Conservation (phyloP, 2,888 invertebrate species). For the Cephus rjabovi region DNA sequence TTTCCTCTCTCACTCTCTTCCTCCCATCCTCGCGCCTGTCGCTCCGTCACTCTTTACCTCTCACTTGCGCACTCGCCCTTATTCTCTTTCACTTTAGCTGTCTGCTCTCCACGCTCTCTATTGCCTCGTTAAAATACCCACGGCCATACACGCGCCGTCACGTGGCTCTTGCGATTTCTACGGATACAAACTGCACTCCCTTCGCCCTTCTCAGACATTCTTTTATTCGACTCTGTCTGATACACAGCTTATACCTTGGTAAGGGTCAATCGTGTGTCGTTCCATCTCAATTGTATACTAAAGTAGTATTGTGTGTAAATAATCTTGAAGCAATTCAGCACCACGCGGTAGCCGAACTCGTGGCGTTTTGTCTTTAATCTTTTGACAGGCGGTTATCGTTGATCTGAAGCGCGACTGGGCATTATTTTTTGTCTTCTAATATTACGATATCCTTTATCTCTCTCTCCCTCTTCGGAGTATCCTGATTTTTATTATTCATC, state of each 20-base stretch:
- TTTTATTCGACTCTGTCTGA: background rate
- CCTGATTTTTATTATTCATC: background rate
- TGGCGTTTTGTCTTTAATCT: background rate
- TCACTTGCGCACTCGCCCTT: background rate
- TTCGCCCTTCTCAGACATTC: background rate
- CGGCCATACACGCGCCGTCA: background rate
- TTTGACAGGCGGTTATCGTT: background rate
- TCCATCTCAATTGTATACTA: background rate
- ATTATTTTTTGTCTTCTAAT: background rate
- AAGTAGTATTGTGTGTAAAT: background rate
- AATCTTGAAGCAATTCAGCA: background rate
- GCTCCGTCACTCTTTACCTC: background rate
- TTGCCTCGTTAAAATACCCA: background rate
- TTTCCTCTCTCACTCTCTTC: constrained; percentile 6
- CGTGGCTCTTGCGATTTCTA: background rate
- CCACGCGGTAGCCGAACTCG: background rate
- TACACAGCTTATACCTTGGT: background rate
- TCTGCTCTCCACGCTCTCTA: background rate
- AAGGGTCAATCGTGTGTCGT: background rate
- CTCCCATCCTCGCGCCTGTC: background rate
- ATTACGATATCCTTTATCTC: background rate
- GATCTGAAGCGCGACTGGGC: background rate
- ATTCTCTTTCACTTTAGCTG: background rate
- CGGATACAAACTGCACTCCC: background rate
- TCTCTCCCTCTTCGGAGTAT: background rate